These are phyloP conservation scores for Aptenodytes forsteri DNA, from an alignment of 2,113 vertebrate species.

Conservation along the genomic window DNA sequence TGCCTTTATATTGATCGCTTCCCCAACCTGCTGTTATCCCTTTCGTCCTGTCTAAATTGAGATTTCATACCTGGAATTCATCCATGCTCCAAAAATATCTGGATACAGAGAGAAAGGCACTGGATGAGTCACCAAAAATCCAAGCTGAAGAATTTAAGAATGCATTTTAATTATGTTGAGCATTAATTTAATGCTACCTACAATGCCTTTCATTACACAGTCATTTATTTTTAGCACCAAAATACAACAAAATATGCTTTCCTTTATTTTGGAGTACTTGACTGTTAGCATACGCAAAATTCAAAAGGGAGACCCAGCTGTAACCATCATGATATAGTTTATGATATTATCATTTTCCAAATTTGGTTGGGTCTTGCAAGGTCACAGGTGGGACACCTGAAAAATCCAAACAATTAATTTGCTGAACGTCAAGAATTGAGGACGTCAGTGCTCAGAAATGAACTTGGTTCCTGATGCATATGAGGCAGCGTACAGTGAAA, in stretches of 20 bases:
- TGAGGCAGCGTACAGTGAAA: not conserved
- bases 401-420: not conserved
- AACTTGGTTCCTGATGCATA: not conserved
- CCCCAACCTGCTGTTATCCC: not conserved
- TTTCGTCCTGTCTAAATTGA: not conserved
- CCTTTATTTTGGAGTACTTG: not conserved
- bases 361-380: not conserved
- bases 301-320: not conserved
- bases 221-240: not conserved
- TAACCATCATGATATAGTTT: not conserved
- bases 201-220: not conserved
- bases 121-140: conserved; percentile 20
- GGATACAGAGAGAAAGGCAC: not conserved
- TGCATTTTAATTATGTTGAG: conserved; percentile 14
- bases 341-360: not conserved
- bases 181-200: not conserved
- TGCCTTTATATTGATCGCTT: not conserved
- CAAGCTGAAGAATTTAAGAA: not conserved
- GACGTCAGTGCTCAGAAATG: not conserved
- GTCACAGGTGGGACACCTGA: not conserved
- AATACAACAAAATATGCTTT: not conserved
- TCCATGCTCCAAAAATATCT: conserved; percentile 29
- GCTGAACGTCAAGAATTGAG: not conserved
- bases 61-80: conserved; percentile 5
- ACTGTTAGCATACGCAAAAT: not conserved